Percentiles rank a stretch among this genome's conserved stretches.
Evolutionary conservation across 2,797 vertebrate species (phyloP).

Genomic region (Cichlasoma orientale): DNA sequence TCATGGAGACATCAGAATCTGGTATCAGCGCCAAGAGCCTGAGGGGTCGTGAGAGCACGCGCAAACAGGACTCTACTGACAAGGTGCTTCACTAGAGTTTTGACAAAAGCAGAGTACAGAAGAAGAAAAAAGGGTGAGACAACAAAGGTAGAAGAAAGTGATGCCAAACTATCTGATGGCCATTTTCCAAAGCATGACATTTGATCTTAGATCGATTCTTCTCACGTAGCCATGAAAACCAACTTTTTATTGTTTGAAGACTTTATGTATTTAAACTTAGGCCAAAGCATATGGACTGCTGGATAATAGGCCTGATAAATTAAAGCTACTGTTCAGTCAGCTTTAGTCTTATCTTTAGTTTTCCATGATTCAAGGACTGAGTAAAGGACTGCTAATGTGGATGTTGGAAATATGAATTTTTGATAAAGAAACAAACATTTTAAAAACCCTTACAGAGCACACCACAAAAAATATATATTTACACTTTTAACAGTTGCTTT

Average conservation of each 20-base stretch:
- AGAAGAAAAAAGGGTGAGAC: constrained; percentile 59
- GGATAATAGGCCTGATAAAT: neutral
- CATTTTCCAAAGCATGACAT: constrained; percentile 50
- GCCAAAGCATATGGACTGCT: neutral
- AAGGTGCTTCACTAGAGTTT: constrained; percentile 86
- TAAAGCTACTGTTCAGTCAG: neutral
- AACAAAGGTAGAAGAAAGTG: constrained; percentile 56
- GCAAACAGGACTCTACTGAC: constrained; percentile 94
- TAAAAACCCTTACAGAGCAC: neutral
- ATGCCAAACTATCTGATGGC: constrained; percentile 29
- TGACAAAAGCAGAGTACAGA: constrained; percentile 62
- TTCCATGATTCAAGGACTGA: neutral
- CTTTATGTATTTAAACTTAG: neutral
- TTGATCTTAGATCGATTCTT: neutral
- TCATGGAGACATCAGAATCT: constrained; percentile 91
- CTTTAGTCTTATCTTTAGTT: neutral
- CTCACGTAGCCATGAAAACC: constrained; percentile 5
- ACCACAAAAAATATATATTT: neutral
- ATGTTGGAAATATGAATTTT: neutral
- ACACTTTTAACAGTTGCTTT: neutral
- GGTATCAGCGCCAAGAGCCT: constrained; percentile 98
- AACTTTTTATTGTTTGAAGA: neutral
- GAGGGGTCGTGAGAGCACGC: constrained; percentile 92
- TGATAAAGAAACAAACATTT: neutral
- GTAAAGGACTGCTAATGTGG: neutral